These are phyloP conservation scores for Porites australiensis DNA, from an alignment of 64 coral and sea anemone genomes.

Conservation along the genomic window DNA sequence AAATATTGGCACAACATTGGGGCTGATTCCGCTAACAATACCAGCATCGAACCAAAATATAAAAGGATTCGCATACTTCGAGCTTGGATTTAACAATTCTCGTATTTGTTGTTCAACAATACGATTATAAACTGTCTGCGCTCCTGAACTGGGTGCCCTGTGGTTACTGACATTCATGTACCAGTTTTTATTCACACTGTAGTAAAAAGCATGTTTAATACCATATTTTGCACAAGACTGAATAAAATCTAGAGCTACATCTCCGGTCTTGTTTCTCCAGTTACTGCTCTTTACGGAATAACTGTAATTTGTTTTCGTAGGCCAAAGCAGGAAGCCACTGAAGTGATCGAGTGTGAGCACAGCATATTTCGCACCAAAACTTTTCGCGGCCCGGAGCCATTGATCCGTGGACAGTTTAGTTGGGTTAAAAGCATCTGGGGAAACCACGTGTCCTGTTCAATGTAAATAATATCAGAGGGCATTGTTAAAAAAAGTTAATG, in stretches of 20 bases:
- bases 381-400: slow-evolving; percentile 60
- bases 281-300: slow-evolving; percentile 34
- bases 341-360: slow-evolving; percentile 32
- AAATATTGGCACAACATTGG: slow-evolving; percentile 16
- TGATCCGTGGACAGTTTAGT: slow-evolving; percentile 56
- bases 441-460: slow-evolving; percentile 15
- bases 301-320: slow-evolving; percentile 25
- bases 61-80: slow-evolving; percentile 24
- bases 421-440: slow-evolving; percentile 18
- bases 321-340: slow-evolving; percentile 61
- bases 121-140: background rate
- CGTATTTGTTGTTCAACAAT: slow-evolving; percentile 36
- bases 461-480: too few relatives aligned
- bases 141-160: background rate
- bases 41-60: slow-evolving; percentile 27
- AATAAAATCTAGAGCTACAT: slow-evolving; percentile 28
- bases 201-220: slow-evolving; percentile 41
- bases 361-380: slow-evolving; percentile 68
- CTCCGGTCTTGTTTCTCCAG: slow-evolving; percentile 33
- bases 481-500: too few relatives aligned
- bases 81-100: slow-evolving; percentile 24
- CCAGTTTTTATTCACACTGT: slow-evolving; percentile 52
- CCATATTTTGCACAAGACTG: slow-evolving; percentile 32
- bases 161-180: slow-evolving; percentile 26
- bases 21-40: background rate